Evolutionary conservation across 2,888 invertebrate species (phyloP).

Genomic region (Nomada fabriciana): DNA sequence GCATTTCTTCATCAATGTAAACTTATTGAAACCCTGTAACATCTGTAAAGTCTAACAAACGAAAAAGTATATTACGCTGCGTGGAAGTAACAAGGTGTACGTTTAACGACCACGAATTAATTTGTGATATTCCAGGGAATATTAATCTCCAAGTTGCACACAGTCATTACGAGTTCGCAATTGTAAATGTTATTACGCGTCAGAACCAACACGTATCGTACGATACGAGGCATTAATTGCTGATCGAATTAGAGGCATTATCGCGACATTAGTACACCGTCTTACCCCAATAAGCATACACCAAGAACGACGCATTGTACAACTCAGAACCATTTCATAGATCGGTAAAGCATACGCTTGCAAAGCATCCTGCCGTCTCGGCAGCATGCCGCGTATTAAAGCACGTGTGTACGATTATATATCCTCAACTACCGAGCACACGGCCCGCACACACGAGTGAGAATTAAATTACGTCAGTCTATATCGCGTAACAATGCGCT

Average conservation of each 20-base stretch:
- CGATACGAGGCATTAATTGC: slow-evolving; percentile 23
- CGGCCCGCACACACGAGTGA: slow-evolving; percentile 52
- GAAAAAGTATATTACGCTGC: no score
- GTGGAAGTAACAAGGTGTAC: no score
- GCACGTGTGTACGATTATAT: slow-evolving; percentile 70
- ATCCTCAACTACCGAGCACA: slow-evolving; percentile 39
- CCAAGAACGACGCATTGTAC: slow-evolving; percentile 28
- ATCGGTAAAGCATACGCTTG: slow-evolving; percentile 62
- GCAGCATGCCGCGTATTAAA: slow-evolving; percentile 67
- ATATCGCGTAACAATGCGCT: slow-evolving; percentile 73
- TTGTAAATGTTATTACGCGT: neutral
- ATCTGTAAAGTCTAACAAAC: no score
- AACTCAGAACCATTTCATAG: slow-evolving; percentile 61
- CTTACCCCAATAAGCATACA: slow-evolving; percentile 39
- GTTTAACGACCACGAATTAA: no score
- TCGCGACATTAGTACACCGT: slow-evolving; percentile 16
- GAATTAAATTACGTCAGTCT: slow-evolving; percentile 75
- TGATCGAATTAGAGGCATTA: slow-evolving; percentile 44
- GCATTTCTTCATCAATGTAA: no score
- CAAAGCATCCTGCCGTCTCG: slow-evolving; percentile 59
- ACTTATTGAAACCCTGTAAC: no score
- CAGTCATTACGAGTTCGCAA: neutral
- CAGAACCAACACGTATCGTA: neutral
- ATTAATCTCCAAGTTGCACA: neutral
- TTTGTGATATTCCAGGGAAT: neutral